Conservation (phyloP, 2,113 vertebrate species). For the Vidua macroura region DNA sequence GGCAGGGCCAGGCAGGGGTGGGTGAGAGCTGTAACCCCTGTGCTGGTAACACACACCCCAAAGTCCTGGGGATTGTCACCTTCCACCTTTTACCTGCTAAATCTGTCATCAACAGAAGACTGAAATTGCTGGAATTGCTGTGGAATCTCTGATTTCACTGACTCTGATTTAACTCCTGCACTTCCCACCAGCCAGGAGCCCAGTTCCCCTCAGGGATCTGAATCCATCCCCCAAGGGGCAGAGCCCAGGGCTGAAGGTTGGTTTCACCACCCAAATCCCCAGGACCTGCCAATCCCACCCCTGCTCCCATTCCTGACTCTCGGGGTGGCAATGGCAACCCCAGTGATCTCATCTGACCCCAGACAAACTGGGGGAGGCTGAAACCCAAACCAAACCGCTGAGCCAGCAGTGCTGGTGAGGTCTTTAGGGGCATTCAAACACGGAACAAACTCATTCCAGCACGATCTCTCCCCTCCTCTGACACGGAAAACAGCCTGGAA, state of each 20-base stretch:
- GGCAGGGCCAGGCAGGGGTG: not conserved
- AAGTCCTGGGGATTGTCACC: not conserved
- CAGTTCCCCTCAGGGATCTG: not conserved
- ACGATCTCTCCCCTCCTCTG: not conserved
- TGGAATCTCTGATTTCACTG: not conserved
- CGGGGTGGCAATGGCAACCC: not conserved
- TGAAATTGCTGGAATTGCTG: rapidly evolving
- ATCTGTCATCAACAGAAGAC: rapidly evolving
- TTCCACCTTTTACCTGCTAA: not conserved
- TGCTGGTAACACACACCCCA: rapidly evolving
- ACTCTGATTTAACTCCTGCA: not conserved
- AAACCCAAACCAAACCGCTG: not conserved
- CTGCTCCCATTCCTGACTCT: not conserved
- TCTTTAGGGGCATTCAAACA: not conserved
- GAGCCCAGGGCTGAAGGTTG: not conserved
- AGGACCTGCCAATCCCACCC: not conserved
- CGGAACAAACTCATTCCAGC: not conserved
- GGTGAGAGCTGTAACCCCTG: rapidly evolving
- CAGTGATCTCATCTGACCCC: not conserved
- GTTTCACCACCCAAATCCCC: rapidly evolving
- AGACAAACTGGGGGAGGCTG: not conserved
- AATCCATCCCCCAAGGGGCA: not conserved
- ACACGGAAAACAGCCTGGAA: not conserved
- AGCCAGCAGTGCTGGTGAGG: not conserved
- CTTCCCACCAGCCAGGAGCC: not conserved